These are phyloP conservation scores for Pterocles gutturalis DNA, from an alignment of 2,113 vertebrate species.

Conservation along the genomic window DNA sequence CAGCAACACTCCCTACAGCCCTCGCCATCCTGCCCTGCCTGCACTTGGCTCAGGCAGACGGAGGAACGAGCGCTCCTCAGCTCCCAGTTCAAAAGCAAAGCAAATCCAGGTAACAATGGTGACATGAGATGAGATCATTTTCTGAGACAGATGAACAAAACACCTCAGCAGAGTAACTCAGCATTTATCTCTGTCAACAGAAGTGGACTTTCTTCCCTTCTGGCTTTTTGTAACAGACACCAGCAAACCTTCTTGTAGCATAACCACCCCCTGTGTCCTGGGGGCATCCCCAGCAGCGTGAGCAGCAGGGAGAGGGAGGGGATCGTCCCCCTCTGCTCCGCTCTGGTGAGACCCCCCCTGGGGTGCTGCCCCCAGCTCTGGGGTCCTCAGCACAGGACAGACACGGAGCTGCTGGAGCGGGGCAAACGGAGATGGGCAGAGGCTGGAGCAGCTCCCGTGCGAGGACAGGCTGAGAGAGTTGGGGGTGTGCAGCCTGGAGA, in stretches of 20 bases:
- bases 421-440: too few relatives aligned
- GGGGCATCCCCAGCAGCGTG: too few relatives aligned
- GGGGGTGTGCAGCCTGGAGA: too few relatives aligned
- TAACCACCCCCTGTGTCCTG: too few relatives aligned
- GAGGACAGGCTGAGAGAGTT: too few relatives aligned
- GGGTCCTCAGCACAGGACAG: too few relatives aligned
- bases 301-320: too few relatives aligned
- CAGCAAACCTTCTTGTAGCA: neutral
- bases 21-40: neutral
- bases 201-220: neutral
- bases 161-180: neutral
- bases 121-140: neutral
- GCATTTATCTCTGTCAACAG: neutral
- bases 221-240: neutral
- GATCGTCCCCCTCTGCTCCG: too few relatives aligned
- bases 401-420: too few relatives aligned
- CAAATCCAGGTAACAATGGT: neutral
- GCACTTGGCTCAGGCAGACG: rapidly evolving
- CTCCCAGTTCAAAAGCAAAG: neutral
- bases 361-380: too few relatives aligned
- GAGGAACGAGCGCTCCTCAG: neutral
- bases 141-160: neutral
- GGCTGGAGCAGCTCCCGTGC: too few relatives aligned
- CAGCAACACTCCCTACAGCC: rapidly evolving
- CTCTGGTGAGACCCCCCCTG: too few relatives aligned